Evolutionary conservation across 1,140 invertebrate species (phyloP), one percentile per base, ranked within the genome.

Genomic region (Drosophila arizonae): DNA sequence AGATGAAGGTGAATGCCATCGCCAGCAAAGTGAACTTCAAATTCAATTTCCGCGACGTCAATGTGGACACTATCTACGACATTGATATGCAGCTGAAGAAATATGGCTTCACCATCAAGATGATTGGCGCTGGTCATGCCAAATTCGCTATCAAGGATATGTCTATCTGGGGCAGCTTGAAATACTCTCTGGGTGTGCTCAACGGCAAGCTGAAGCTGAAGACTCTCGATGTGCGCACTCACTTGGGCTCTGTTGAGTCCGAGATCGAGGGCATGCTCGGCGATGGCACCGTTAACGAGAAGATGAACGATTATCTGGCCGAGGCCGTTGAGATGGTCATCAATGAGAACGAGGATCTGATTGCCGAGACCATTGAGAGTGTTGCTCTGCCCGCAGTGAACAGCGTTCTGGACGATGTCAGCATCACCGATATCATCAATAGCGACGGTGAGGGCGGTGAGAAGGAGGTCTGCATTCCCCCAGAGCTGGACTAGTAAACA

Each of bases 211-310:
- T 91, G 57, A 87, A 77, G 63, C 73, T 91, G 21, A 91, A 90
- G 75, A 71, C 85, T 28, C 57, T 91, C 74, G 77, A 87, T 50
- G 85, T 90, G 33, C 81, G 81, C 57, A 81, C 85, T 17, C 81
- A 80, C 41, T 41, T 91, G 68, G 90, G 90, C 41, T 85, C 91
- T 45, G 87, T 91, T 8, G 88, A 91, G 1, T 91, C 90, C 17
- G 85, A 91, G 50, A 91, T 91, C 66, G 87, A 90, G 50, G 90
- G 90, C 57, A 73, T 91, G 36, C 65, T 91, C 51, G 90, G 90
- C 48, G 70, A 90, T 46, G 90, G 90, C 45, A 33, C 4, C 24
- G 56, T 91, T 33, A 91, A 91, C 28, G 72, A 81, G 66, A 89
- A 78, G 60, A 79, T 91, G 84, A 91, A 91, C 77, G 77, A 67